These are phyloP conservation scores for Oncorhynchus gorbuscha DNA, from an alignment of 2,113 vertebrate genomes.

Conservation along the genomic window DNA sequence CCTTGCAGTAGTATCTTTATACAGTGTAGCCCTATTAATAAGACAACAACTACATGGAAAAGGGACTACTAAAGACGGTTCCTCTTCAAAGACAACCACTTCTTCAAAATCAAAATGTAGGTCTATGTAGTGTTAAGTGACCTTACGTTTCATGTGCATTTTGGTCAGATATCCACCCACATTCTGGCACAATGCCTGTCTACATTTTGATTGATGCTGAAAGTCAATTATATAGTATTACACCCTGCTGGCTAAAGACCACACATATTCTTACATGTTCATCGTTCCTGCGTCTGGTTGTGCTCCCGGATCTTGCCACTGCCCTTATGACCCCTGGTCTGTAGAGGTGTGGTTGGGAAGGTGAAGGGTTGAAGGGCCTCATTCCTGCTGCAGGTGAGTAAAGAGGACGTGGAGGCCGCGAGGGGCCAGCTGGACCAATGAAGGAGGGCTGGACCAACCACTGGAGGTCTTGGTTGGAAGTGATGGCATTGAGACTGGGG, in stretches of 20 bases:
- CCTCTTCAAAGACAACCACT: no score
- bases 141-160: background rate
- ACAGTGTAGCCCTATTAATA: background rate
- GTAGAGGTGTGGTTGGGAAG: conserved; percentile 51
- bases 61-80: no score
- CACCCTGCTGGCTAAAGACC: background rate
- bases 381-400: conserved; percentile 60
- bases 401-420: conserved; percentile 69
- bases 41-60: background rate
- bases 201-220: background rate
- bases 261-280: conserved; percentile 76
- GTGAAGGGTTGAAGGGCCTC: conserved; percentile 51
- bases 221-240: background rate
- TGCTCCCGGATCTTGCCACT: conserved; percentile 48
- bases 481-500: conserved; percentile 80
- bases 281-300: conserved; percentile 68
- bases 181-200: background rate
- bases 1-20: background rate
- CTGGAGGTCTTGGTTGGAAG: conserved; percentile 85
- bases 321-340: conserved; percentile 82
- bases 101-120: background rate
- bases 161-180: background rate
- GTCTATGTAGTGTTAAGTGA: background rate
- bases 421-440: conserved; percentile 64
- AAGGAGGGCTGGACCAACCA: conserved; percentile 87